Conservation (phyloP, 2,113 vertebrate species). For the Ophiodon elongatus region DNA sequence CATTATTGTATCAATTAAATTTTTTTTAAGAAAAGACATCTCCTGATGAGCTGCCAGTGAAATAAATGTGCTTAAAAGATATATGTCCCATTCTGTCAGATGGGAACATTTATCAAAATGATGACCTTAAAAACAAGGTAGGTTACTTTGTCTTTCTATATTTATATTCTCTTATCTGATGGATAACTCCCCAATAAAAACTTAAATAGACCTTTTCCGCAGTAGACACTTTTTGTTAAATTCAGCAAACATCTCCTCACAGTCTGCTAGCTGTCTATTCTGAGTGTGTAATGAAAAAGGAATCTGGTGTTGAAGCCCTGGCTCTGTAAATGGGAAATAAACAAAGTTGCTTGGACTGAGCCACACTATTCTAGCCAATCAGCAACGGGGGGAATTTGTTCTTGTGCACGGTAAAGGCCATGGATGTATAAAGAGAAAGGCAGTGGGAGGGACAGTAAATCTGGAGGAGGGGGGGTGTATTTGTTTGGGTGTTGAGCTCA, state of each 20-base stretch:
- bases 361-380: not conserved
- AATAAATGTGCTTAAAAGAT: slow-evolving; percentile 8
- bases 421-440: not conserved
- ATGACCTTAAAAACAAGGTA: not conserved
- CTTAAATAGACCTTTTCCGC: not conserved
- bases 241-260: no score
- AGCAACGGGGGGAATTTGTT: not conserved
- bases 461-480: not conserved
- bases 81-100: not conserved
- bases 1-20: not conserved
- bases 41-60: not conserved
- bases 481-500: not conserved
- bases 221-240: not conserved
- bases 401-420: not conserved
- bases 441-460: not conserved
- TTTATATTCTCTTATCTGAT: not conserved
- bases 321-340: not conserved
- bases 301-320: not conserved
- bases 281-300: no score
- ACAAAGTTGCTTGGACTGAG: not conserved
- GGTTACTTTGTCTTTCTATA: not conserved
- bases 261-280: no score
- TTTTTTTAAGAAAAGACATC: not conserved
- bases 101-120: slow-evolving; percentile 2
- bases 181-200: not conserved